Percentiles rank a stretch among this genome's conserved stretches.
Evolutionary conservation across 2,888 invertebrate species (phyloP).

Genomic region (Dynastes hyllus): DNA sequence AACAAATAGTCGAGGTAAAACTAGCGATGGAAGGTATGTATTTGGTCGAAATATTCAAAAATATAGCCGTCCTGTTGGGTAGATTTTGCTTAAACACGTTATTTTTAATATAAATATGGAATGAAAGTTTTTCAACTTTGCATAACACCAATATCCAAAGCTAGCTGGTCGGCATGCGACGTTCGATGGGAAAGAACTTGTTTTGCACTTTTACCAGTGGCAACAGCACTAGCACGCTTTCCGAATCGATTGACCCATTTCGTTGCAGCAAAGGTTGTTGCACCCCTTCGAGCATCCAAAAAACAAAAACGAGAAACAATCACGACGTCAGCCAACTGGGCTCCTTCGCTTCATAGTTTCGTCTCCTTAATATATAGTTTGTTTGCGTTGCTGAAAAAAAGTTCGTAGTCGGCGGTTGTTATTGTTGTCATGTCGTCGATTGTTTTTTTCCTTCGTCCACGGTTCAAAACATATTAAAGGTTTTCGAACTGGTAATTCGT

Average conservation of each 20-base stretch:
- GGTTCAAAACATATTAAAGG: neutral
- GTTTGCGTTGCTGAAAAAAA: neutral
- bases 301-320: neutral
- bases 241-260: conserved; percentile 51
- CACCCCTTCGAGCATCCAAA: conserved; percentile 33
- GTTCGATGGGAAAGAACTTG: neutral
- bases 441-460: neutral
- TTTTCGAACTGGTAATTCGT: neutral
- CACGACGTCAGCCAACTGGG: neutral
- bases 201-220: neutral
- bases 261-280: conserved; percentile 47
- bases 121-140: neutral
- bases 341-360: neutral
- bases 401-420: neutral
- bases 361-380: neutral
- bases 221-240: conserved; percentile 12
- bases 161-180: neutral
- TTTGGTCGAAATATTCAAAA: too few species aligned
- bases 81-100: too few species aligned
- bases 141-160: neutral
- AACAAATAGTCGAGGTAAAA: too few species aligned
- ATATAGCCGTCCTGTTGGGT: too few species aligned
- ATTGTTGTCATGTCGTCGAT: neutral
- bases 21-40: too few species aligned
- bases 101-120: too few species aligned